Evolutionary conservation across 2,797 vertebrate species (phyloP), one percentile per base, ranked within the genome.

Genomic region (Argya squamiceps): DNA sequence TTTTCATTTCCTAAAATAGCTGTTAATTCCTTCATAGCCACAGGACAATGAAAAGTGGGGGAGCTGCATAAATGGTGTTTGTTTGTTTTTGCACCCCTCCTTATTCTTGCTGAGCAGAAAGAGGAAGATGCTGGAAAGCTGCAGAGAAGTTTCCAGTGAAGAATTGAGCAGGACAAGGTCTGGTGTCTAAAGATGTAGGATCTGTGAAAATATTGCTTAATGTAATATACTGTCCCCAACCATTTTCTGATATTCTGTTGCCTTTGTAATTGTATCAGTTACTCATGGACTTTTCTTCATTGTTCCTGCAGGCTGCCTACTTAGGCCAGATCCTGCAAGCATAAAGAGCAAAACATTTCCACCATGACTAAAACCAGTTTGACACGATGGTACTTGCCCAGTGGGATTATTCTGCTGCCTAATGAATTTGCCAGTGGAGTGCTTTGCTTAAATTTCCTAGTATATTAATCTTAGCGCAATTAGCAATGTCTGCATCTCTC

Each of bases 391-490:
- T 88, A 53, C 68, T 86, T 88, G 21, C 75, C 91, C 67, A 68
- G 8, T 84, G 39, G 62, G 55, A 79, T 91, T 94, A 68, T 70
- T 87, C 29, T 89, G 27, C 70, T 67, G 50, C 73, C 89, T 92
- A 60, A 71, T 89, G 58, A 91, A 65, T 96, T 95, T 95, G 59
- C 52, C n/a, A 81, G 47, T 8, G 2, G 22, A 92, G 17, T 62
- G 52, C 49, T 95, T 85, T 88, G 30, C 44, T 93, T 75, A 70
- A 71, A 81, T 94, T 96, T 91, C 80, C 60, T 86, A 69, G 87
- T 77, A 88, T 92, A 93, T 92, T 91, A 93, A 84, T 96, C 69
- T 79, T 78, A 89, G 15, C 58, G n/a, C 77, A 92, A 59, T 94
- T 97, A 97, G 36, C 47, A 80, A 41, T 49, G 79, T 64, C 89